phyloP scores from a whole-genome alignment of 2,797 vertebrate species.

The Tiaroga cobitis region DNA sequence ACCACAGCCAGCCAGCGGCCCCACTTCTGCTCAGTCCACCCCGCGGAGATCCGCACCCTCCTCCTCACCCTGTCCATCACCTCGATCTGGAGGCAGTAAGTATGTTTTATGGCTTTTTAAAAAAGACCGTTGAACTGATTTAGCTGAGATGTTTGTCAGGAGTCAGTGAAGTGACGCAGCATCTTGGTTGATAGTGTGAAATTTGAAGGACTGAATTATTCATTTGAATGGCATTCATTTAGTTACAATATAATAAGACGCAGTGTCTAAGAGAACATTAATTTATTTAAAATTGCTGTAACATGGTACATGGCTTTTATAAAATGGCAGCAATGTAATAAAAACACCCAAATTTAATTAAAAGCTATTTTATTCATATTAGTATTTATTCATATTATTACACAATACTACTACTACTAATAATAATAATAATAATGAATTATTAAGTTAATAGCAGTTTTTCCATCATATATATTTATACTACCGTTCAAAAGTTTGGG shows the following conservation, averaged over 20 bases:
- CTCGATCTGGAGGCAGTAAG: slow-evolving; percentile 73
- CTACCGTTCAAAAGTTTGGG: not conserved
- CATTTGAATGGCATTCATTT: not conserved
- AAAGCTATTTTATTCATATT: not conserved
- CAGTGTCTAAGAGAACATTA: not conserved
- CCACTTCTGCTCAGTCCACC: slow-evolving; percentile 89
- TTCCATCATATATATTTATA: not conserved
- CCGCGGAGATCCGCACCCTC: slow-evolving; percentile 85
- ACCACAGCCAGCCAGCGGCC: slow-evolving; percentile 77
- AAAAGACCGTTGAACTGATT: not conserved
- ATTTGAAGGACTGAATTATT: not conserved
- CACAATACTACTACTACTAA: not conserved
- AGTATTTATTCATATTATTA: not conserved
- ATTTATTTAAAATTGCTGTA: not conserved
- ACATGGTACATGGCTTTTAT: not conserved
- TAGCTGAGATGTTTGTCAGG: not conserved
- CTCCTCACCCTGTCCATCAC: slow-evolving; percentile 86
- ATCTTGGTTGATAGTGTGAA: not conserved
- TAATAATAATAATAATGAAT: not conserved
- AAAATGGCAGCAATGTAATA: not conserved
- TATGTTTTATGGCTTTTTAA: not conserved
- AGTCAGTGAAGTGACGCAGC: not conserved
- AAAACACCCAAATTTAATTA: not conserved
- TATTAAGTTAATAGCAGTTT: not conserved
- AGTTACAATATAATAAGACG: not conserved